phyloP scores from a whole-genome alignment of 2,113 vertebrate genomes.

The Corythoichthys haematopterus region DNA sequence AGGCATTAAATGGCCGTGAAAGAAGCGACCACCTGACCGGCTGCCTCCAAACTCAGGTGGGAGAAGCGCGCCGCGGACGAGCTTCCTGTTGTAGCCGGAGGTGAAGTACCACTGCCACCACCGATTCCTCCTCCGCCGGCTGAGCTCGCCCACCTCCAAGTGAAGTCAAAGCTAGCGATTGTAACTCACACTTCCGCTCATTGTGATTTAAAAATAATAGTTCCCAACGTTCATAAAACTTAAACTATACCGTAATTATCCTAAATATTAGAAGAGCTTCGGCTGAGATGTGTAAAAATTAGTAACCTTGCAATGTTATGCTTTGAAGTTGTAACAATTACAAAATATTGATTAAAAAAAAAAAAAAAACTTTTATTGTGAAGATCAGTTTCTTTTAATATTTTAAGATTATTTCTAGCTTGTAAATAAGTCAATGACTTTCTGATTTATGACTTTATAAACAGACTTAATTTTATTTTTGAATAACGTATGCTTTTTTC shows the following conservation, averaged over 20 bases:
- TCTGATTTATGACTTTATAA: background rate
- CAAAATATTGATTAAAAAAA: background rate
- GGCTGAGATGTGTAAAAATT: too few relatives aligned
- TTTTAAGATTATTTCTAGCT: background rate
- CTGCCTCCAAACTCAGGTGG: constrained; percentile 10
- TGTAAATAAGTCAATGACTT: background rate
- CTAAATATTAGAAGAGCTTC: background rate
- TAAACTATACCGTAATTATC: too few relatives aligned
- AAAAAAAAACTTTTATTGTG: constrained; percentile 37
- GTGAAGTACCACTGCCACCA: constrained; percentile 21
- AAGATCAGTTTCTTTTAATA: constrained; percentile 6
- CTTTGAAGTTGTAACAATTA: background rate
- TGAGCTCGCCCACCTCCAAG: constrained; percentile 8
- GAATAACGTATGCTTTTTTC: background rate
- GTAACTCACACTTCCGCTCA: constrained; percentile 19
- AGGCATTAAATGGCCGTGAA: background rate
- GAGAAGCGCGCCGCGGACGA: background rate
- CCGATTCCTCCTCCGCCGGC: constrained; percentile 24
- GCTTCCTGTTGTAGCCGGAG: constrained; percentile 63
- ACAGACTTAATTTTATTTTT: background rate
- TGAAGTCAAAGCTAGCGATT: background rate
- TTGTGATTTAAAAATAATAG: constrained; percentile 31
- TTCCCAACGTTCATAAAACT: background rate
- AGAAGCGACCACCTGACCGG: background rate
- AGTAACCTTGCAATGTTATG: background rate